Percentiles rank a stretch among this genome's conserved stretches.
phyloP scores from a whole-genome alignment of 2,888 invertebrate genomes.

The Amphiduros pacificus region DNA sequence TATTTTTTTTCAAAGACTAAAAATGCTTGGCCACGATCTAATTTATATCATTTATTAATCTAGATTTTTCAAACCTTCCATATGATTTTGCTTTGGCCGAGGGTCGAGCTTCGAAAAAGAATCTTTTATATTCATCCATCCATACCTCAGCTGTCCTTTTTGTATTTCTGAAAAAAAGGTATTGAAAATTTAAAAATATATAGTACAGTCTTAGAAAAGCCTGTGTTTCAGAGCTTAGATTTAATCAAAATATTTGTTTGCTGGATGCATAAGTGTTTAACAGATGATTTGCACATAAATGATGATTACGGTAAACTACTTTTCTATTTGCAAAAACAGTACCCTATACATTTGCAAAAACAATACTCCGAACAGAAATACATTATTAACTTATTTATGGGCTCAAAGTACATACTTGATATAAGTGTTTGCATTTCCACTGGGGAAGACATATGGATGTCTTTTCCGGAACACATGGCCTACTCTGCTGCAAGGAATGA shows the following conservation, averaged over 20 bases:
- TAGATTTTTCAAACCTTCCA: slow-evolving; percentile 59
- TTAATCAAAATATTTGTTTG: no score
- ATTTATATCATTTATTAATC: neutral
- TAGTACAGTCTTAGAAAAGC: no score
- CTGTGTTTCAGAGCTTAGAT: no score
- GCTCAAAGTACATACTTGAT: slow-evolving; percentile 15
- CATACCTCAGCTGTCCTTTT: slow-evolving; percentile 97
- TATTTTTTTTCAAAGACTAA: no score
- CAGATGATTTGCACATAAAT: no score
- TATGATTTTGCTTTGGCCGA: slow-evolving; percentile 60
- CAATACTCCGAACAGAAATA: no score
- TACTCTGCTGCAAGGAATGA: slow-evolving; percentile 93
- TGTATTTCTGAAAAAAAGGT: slow-evolving; percentile 70
- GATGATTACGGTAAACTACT: no score
- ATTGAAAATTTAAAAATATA: neutral
- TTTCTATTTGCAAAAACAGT: no score
- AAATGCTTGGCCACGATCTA: neutral
- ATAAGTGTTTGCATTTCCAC: slow-evolving; percentile 80
- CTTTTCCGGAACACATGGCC: slow-evolving; percentile 83
- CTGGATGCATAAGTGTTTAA: no score
- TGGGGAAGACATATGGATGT: slow-evolving; percentile 98
- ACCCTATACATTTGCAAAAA: no score
- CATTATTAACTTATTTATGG: no score
- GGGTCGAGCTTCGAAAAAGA: slow-evolving; percentile 87
- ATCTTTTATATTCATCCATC: slow-evolving; percentile 98